These are phyloP conservation scores for Psephotus haematonotus DNA, from an alignment of 2,113 vertebrate species.

Conservation along the genomic window DNA sequence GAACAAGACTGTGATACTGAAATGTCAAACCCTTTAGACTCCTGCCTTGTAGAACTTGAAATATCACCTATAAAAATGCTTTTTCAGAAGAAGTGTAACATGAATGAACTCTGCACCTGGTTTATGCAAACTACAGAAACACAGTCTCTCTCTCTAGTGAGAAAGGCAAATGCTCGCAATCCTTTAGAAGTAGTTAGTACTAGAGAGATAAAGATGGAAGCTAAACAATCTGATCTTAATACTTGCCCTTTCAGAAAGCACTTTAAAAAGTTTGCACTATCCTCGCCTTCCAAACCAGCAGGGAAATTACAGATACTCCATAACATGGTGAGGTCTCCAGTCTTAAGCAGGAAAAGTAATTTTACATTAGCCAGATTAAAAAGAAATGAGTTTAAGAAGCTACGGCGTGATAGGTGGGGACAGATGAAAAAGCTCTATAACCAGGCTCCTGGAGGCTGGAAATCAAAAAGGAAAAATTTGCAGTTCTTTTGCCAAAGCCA, in stretches of 20 bases:
- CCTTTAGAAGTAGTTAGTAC: conserved; percentile 86
- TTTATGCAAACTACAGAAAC: conserved; percentile 99
- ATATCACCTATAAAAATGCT: conserved; percentile 88
- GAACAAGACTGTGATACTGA: conserved; percentile 62
- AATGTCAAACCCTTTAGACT: conserved; percentile 70
- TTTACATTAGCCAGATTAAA: conserved; percentile 76
- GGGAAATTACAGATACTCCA: conserved; percentile 80
- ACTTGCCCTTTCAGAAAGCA: conserved; percentile 90
- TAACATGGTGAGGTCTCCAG: conserved; percentile 73
- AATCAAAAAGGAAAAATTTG: conserved; percentile 73
- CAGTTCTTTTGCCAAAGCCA: conserved; percentile 73
- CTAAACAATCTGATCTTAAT: conserved; percentile 77
- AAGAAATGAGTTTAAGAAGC: conserved; percentile 75
- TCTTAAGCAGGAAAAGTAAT: conserved; percentile 74
- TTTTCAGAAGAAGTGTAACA: conserved; percentile 89
- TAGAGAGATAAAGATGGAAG: conserved; percentile 75
- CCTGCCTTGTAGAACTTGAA: conserved; percentile 75
- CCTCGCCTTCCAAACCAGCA: conserved; percentile 87
- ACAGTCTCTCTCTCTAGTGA: conserved; percentile 89
- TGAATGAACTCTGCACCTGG: conserved; percentile 91
- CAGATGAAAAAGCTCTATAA: conserved; percentile 62
- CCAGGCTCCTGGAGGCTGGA: conserved; percentile 55
- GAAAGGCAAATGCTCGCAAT: conserved; percentile 89
- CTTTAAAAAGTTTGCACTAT: conserved; percentile 94
- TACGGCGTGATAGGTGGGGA: conserved; percentile 68